phyloP scores from a whole-genome alignment of 2,888 invertebrate genomes.

The Drosophila aldrichi region DNA sequence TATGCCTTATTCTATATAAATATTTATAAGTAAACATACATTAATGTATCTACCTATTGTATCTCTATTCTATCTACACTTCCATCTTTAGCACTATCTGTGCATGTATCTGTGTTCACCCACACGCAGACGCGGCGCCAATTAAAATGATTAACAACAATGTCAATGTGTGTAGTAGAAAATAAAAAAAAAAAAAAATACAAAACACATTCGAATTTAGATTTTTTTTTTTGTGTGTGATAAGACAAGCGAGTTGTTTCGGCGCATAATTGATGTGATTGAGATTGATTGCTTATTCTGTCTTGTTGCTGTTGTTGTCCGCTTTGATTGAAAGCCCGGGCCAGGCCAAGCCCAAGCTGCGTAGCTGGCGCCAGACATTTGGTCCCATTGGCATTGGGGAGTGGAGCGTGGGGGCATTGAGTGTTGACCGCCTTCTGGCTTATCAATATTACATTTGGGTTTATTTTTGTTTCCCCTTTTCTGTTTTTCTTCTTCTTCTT shows the following conservation, averaged over 20 bases:
- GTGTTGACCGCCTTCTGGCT: slow-evolving; percentile 68
- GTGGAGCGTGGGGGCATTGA: slow-evolving; percentile 10
- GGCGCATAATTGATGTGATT: slow-evolving; percentile 80
- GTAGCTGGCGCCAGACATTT: slow-evolving; percentile 62
- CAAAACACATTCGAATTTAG: slow-evolving; percentile 1
- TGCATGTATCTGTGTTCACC: not conserved
- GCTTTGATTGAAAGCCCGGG: slow-evolving; percentile 3
- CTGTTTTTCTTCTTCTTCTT: slow-evolving; percentile 16
- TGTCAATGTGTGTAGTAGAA: slow-evolving; percentile 48
- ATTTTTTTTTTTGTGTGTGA: slow-evolving; percentile 32
- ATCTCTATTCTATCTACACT: not conserved
- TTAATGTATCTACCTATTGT: too few species aligned
- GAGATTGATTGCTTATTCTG: slow-evolving; percentile 76
- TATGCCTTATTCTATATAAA: not conserved
- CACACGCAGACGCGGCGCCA: slow-evolving; percentile 59
- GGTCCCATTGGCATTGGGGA: slow-evolving; percentile 50
- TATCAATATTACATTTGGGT: slow-evolving; percentile 78
- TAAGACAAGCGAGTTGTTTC: slow-evolving; percentile 53
- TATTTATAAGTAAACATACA: not conserved
- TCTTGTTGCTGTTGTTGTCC: not conserved
- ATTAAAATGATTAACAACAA: slow-evolving; percentile 78
- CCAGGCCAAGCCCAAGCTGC: slow-evolving; percentile 11
- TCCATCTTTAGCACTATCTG: not conserved
- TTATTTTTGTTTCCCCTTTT: slow-evolving; percentile 8
- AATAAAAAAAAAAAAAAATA: slow-evolving; percentile 11